Conservation (phyloP, 2,888 invertebrate genomes). For the Limenitis camilla region DNA sequence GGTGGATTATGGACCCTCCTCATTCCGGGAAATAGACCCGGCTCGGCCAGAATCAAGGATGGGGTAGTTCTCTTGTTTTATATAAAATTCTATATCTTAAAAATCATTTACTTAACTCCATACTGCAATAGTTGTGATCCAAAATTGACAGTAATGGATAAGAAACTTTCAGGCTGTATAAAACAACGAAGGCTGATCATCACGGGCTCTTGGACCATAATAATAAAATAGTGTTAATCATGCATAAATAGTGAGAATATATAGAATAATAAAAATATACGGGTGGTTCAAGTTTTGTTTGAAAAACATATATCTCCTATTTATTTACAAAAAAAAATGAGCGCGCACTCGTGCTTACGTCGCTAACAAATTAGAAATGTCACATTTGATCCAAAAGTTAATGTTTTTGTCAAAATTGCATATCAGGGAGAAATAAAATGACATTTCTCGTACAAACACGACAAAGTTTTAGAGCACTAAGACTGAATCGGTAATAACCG, state of each 20-base stretch:
- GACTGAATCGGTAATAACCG: constrained; percentile 64
- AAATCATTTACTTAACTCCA: no score
- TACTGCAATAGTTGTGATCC: no score
- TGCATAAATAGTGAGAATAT: constrained; percentile 61
- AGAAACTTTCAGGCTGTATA: no score
- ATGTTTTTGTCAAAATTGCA: constrained; percentile 20
- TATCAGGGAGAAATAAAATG: constrained; percentile 32
- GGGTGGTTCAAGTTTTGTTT: constrained; percentile 58
- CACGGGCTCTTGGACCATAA: background rate
- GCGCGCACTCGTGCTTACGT: constrained; percentile 14
- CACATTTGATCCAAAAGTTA: constrained; percentile 19
- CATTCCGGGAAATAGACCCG: no score
- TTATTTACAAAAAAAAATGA: constrained; percentile 8
- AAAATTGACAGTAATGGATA: no score
- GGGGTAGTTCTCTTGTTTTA: no score
- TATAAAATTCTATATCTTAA: no score
- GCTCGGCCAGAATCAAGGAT: no score
- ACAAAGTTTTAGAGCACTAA: constrained; percentile 64
- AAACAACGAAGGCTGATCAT: no score
- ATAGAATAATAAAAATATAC: constrained; percentile 51
- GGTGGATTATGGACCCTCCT: no score
- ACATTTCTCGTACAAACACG: constrained; percentile 44
- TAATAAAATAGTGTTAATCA: constrained; percentile 43
- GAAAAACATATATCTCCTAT: constrained; percentile 24
- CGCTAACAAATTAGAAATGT: constrained; percentile 30